Base-by-base conservation (phyloP, 2,113 vertebrate genomes). In the Prunella himalayana region DNA sequence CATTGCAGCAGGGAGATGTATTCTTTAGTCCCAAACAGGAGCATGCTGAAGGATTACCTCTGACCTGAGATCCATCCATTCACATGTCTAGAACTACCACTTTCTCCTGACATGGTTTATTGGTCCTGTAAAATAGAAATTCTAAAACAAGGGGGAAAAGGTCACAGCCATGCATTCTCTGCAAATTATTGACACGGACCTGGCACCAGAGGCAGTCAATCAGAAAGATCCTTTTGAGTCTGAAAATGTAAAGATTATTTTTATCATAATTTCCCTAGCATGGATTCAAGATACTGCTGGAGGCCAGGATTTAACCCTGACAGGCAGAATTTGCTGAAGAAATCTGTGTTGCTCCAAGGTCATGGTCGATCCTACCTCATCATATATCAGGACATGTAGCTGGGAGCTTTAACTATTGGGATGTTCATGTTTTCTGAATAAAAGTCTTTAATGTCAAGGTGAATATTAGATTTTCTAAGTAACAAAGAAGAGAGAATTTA, bases 71-170 rank as follows among this genome's bases (percentile, higher is more conserved):
- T 22, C 45, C 81, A 89, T 94, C 56, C 69, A 64, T 83, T 78
- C 63, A 13, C 27, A 8, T 56, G 79, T 73, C 82, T 45, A n/a
- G 59, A 88, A 56, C 30, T 5, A 27, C 42, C 49, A 72, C 92
- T 81, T 95, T 37, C 8, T 69, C 72, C 88, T 69, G 77, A 93
- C 75, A 25, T 94, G 86, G 44, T 92, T 97, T 95, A 96, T 96
- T 81, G 45, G 89, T 66, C 73, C 82, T 85, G 54, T 86, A 66
- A 95, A 96, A 92, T 24, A 90, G 83, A 92, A 96, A 93, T 88
- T 92, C 92, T 95, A 72, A 97, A 92, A 61, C 86, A 89, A 85
- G 80, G 92, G 94, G 91, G 88, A 50, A 96, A 96, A 96, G 97
- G 95, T 96, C 94, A 86, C 37, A 86, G 84, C 86, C 75, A n/a